These are phyloP conservation scores for Aphelinus certus DNA, from an alignment of 1,140 invertebrate species.

Conservation along the genomic window DNA sequence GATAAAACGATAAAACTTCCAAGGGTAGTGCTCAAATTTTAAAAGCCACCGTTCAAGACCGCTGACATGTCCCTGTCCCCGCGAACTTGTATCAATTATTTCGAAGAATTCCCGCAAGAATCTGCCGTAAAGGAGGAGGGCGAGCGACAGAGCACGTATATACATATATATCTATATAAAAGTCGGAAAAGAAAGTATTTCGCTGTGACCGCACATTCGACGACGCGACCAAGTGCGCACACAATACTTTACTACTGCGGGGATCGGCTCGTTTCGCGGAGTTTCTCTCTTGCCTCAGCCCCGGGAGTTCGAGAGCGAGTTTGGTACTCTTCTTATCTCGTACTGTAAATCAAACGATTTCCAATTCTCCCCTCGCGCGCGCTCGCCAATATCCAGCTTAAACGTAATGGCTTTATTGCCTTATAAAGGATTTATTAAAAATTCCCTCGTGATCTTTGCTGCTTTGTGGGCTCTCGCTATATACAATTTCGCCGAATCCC, in stretches of 20 bases:
- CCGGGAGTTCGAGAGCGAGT: neutral
- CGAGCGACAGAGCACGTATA: neutral
- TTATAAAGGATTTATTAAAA: constrained; percentile 27
- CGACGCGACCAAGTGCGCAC: neutral
- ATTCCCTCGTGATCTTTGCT: too few species aligned
- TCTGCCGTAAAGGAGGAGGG: too few species aligned
- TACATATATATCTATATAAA: neutral
- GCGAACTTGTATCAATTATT: too few species aligned
- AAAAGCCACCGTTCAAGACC: too few species aligned
- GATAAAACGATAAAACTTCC: too few species aligned
- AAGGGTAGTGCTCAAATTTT: too few species aligned
- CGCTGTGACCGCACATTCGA: neutral
- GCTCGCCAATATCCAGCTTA: too few species aligned
- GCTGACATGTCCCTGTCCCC: too few species aligned
- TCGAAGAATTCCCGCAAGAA: too few species aligned
- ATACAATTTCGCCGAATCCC: too few species aligned
- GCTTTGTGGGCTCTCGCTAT: too few species aligned
- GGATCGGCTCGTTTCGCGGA: neutral
- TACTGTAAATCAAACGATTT: constrained; percentile 29
- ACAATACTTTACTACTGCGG: constrained; percentile 2
- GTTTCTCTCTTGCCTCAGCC: neutral
- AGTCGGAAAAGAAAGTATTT: neutral
- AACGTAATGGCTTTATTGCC: constrained; percentile 24
- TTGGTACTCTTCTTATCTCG: constrained; percentile 23
- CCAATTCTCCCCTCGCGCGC: constrained; percentile 8